Conservation (phyloP, 2,888 invertebrate genomes). For the Coenonympha arcania region DNA sequence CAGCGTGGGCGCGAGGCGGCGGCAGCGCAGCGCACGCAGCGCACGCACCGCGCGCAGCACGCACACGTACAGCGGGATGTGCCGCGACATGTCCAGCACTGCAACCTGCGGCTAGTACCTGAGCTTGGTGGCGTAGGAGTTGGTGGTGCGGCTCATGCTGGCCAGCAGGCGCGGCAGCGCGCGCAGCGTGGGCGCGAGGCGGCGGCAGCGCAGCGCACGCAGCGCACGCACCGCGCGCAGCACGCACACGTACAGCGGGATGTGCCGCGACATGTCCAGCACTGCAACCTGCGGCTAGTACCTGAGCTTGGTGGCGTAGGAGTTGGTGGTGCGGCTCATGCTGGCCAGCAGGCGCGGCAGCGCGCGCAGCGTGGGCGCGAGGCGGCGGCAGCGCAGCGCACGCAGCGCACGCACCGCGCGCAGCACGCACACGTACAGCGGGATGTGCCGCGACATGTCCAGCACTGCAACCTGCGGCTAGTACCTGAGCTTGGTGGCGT, state of each 20-base stretch:
- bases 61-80: constrained; percentile 93
- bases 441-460: no score
- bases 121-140: constrained; percentile 90
- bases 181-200: constrained; percentile 64
- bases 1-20: constrained; percentile 73
- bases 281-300: no score
- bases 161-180: constrained; percentile 83
- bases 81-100: constrained; percentile 89
- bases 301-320: no score
- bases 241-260: constrained; percentile 91
- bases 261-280: constrained; percentile 94
- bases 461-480: no score
- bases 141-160: constrained; percentile 93
- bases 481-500: no score
- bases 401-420: no score
- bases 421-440: no score
- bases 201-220: constrained; percentile 82
- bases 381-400: no score
- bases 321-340: no score
- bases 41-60: constrained; percentile 85
- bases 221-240: constrained; percentile 85
- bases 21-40: constrained; percentile 82
- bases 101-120: constrained; percentile 68
- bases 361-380: no score
- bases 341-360: no score